Base-by-base conservation (phyloP, 2,888 invertebrate genomes). In the Ophion ellenae region DNA sequence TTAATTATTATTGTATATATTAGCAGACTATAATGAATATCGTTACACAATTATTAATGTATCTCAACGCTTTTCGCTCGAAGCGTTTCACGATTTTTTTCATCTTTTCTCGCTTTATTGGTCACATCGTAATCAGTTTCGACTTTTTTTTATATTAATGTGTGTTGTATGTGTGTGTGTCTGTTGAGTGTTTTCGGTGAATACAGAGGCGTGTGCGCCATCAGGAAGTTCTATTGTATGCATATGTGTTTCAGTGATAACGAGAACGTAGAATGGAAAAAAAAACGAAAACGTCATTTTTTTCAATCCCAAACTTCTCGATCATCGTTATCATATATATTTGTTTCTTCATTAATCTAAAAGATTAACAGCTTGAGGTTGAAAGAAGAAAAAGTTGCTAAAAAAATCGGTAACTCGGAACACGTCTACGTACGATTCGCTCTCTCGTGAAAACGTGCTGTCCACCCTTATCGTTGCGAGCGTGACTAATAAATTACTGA, bases 11-110 rank as follows among this genome's bases (percentile, higher is more conserved):
- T 77, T 83, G 80, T 78, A 78, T 83, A 86, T 83, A 86, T 83
- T 83, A 86, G 83, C 83, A 83, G 81, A 81, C 86, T 86, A 85
- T 77, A 73, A 86, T 81, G 74, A 81, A 81, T 86, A 86, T 40
- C 78, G 83, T 86, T 83, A 86, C 83, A 78, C 77, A 86, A 86
- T 64, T 83, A 83, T 73, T 70, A 75, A 81, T 78, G 81, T 70
- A 85, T 40, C 78, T 70, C 14, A 74, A 78, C 75, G 85, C 75
- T 82, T 78, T 70, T 75, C 1, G 32, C 36, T 32, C 24, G 20
- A 20, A 77, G 66, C 73, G 83, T 66, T 28, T 67, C 32, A 32
- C 17, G 24, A 28, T 66, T 28, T 32, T 79, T 63, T 70, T 63
- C 1, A 14, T 71, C 14, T 77, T 67, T 61, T 83, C 73, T 61